Base-by-base conservation (phyloP, 1,140 invertebrate genomes). In the Helicoverpa armigera region DNA sequence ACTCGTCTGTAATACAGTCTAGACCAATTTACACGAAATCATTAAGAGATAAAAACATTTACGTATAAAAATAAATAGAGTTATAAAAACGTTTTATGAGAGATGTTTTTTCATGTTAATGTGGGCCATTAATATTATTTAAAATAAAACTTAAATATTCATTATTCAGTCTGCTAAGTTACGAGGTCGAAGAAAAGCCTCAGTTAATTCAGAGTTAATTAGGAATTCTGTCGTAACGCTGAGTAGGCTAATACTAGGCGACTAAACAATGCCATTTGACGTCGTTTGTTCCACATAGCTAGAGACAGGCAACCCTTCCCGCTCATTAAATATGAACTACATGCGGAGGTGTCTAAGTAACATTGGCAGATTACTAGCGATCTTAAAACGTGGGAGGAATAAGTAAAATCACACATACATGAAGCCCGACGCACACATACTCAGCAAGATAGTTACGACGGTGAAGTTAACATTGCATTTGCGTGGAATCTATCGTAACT, bases 311-410 rank as follows among this genome's bases (percentile, higher is more conserved):
- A 83, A 80, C 83, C 79, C 77, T 82, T 80, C 78, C 69, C 74
- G 79, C 80, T 86, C 82, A 86, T 86, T 83, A 86, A 85, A 83
- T 80, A 86, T 85, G 80, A 81, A 86, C 83, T 74, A 69, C 65
- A 51, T 51, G 43, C 16, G 43, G 11, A 69, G 65, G 65, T 69
- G 43, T 69, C 65, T 50, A 69, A 69, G 65, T 69, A 69, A 69
- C 43, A 69, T 69, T 18, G 43, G 65, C 43, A 69, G 43, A 69
- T 69, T 69, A 69, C 65, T 69, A 69, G 43, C 65, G 65, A 69
- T 69, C 65, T 69, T 69, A 69, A 69, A 69, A 69, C 65, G 65
- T 69, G 65, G 35, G 65, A 12, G 16, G 65, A 69, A 69, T 69
- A 50, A 50, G 43, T 69, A 18, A 13, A 69, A 69, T 69, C 65